Conservation (phyloP, 2,113 vertebrate species). For the Protobothrops flavoviridis region DNA sequence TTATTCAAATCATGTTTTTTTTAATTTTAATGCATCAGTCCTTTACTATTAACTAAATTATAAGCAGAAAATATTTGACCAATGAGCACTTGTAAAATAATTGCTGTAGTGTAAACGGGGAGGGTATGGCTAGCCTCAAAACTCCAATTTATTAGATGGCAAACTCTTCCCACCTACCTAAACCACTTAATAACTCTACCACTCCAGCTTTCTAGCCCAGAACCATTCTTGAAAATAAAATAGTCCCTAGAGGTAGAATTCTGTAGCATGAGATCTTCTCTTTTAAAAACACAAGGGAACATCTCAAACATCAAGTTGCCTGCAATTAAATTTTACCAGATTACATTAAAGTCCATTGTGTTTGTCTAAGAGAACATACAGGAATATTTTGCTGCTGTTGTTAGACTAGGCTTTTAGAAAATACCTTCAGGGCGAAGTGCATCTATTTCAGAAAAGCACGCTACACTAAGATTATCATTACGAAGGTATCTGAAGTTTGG, state of each 20-base stretch:
- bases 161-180: neutral
- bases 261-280: neutral
- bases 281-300: neutral
- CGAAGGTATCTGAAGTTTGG: neutral
- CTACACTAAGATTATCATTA: neutral
- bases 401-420: neutral
- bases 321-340: neutral
- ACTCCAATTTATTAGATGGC: neutral
- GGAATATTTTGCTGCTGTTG: neutral
- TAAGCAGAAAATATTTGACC: neutral
- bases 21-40: neutral
- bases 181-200: neutral
- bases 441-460: neutral
- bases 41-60: neutral
- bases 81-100: neutral
- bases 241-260: neutral
- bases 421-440: neutral
- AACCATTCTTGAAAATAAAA: neutral
- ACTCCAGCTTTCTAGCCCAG: neutral
- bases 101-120: neutral
- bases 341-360: neutral
- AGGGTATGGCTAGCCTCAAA: neutral
- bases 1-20: neutral
- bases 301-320: neutral
- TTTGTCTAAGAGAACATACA: neutral